These are phyloP conservation scores for Ceratosolen solmsi DNA, from an alignment of 1,140 invertebrate genomes.

Conservation along the genomic window DNA sequence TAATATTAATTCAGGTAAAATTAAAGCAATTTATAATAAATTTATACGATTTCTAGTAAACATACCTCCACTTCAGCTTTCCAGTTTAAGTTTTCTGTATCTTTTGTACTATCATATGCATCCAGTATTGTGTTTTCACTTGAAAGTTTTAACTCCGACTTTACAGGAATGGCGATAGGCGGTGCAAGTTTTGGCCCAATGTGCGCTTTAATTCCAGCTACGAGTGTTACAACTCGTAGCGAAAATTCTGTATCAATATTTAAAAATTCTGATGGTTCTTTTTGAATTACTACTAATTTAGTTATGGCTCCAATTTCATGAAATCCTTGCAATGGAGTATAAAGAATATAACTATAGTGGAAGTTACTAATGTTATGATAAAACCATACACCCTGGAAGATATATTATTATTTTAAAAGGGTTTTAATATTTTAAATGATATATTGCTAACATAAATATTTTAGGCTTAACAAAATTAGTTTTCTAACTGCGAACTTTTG, in stretches of 20 bases:
- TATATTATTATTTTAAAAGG: background rate
- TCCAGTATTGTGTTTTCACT: conserved; percentile 57
- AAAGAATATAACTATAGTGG: conserved; percentile 84
- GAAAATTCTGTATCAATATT: conserved; percentile 81
- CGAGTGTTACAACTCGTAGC: conserved; percentile 78
- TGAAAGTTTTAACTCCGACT: conserved; percentile 43
- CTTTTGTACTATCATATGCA: conserved; percentile 66
- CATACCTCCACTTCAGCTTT: conserved; percentile 76
- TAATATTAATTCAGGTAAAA: no score
- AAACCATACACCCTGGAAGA: conserved; percentile 80
- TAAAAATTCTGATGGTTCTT: conserved; percentile 63
- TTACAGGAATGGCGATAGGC: conserved; percentile 54
- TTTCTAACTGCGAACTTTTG: no score
- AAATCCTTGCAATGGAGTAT: conserved; percentile 82
- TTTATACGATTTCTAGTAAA: no score
- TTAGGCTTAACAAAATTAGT: no score
- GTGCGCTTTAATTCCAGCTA: conserved; percentile 69
- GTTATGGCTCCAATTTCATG: conserved; percentile 82
- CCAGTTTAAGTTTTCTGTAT: conserved; percentile 74
- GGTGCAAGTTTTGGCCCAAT: conserved; percentile 63
- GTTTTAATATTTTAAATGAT: no score
- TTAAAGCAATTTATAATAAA: no score
- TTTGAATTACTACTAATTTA: conserved; percentile 76
- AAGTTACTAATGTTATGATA: conserved; percentile 81
- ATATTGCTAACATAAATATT: no score